These are phyloP conservation scores for Netelia inedita DNA, from an alignment of 2,888 invertebrate genomes.

Conservation along the genomic window DNA sequence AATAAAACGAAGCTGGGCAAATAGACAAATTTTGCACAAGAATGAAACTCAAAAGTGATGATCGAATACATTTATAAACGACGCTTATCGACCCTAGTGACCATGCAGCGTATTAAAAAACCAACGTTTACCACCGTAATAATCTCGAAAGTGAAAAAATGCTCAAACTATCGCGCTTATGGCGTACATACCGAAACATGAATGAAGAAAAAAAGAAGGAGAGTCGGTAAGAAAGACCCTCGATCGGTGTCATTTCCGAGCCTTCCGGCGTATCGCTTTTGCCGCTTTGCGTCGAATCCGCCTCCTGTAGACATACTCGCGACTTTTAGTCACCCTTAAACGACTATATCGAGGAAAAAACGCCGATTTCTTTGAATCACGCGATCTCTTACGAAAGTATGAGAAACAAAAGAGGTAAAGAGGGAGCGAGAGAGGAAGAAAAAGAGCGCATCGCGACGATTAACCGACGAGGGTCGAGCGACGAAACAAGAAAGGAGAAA, in stretches of 20 bases:
- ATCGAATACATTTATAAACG: background rate
- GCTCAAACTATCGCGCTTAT: background rate
- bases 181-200: constrained; percentile 23
- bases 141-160: background rate
- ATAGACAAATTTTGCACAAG: no score
- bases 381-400: no score
- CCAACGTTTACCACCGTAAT: no score
- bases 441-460: constrained; percentile 35
- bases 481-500: constrained; percentile 21
- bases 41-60: no score
- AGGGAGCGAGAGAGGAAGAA: background rate
- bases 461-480: constrained; percentile 32
- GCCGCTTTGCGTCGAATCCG: background rate
- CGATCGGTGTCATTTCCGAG: constrained; percentile 15
- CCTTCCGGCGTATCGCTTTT: constrained; percentile 43
- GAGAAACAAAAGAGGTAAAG: background rate
- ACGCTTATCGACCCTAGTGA: constrained; percentile 19
- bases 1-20: background rate
- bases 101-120: no score
- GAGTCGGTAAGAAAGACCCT: constrained; percentile 40
- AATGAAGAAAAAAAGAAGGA: constrained; percentile 11
- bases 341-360: constrained; percentile 3
- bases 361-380: constrained; percentile 1
- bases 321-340: constrained; percentile 36
- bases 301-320: constrained; percentile 43